Conservation (phyloP, 2,113 vertebrate genomes). For the Hypocryptadius cinnamomeus region DNA sequence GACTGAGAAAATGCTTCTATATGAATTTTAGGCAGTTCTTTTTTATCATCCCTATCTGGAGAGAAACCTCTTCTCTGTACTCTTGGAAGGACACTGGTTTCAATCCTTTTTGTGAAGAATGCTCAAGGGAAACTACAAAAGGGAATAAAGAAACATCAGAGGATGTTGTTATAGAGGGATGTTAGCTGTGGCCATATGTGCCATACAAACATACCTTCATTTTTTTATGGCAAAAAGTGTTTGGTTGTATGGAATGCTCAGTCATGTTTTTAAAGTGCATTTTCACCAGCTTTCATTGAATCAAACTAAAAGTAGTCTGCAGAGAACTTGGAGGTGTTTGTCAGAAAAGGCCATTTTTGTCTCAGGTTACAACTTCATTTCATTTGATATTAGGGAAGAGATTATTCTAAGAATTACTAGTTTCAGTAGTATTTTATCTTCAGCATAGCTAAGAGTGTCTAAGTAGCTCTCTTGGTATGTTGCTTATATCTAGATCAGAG, state of each 20-base stretch:
- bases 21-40: neutral
- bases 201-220: neutral
- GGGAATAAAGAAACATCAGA: neutral
- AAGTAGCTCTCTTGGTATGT: neutral
- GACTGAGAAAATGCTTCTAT: neutral
- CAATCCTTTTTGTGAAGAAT: neutral
- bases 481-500: neutral
- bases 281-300: neutral
- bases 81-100: neutral
- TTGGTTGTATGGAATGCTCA: neutral
- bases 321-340: neutral
- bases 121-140: neutral
- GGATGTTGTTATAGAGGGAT: neutral
- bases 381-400: neutral
- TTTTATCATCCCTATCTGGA: fast-evolving
- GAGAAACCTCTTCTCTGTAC: neutral
- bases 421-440: neutral
- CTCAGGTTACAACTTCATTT: neutral
- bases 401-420: neutral
- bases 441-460: neutral
- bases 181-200: neutral
- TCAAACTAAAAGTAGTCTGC: neutral
- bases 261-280: neutral
- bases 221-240: neutral
- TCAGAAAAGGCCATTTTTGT: neutral